Evolutionary conservation across 2,888 invertebrate genomes (phyloP).

Genomic region (Digitonthophagus gazella): DNA sequence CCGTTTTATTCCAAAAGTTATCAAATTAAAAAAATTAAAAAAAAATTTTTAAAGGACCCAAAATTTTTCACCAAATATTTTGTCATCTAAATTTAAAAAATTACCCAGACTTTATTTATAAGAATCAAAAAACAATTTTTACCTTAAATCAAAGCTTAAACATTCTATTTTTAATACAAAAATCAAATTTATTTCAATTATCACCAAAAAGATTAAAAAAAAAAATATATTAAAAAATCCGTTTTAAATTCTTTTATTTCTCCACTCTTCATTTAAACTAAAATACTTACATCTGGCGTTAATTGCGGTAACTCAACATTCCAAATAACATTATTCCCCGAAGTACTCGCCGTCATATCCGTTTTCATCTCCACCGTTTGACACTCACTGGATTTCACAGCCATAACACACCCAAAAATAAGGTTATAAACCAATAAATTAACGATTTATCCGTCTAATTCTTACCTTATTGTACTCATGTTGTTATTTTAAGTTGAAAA

Average conservation of each 20-base stretch:
- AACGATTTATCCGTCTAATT: not conserved
- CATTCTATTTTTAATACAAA: too few species aligned
- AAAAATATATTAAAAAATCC: not conserved
- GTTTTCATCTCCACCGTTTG: constrained; percentile 40
- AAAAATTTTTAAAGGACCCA: too few species aligned
- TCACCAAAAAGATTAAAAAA: too few species aligned
- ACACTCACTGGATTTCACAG: constrained; percentile 16
- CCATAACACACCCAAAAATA: constrained; percentile 3
- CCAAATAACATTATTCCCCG: constrained; percentile 43
- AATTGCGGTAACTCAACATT: constrained; percentile 41
- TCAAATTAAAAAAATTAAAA: too few species aligned
- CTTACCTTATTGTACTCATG: constrained; percentile 6
- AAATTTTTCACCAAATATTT: too few species aligned
- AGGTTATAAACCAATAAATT: not conserved
- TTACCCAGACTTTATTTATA: too few species aligned
- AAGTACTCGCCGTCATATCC: constrained; percentile 34
- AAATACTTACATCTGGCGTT: constrained; percentile 41
- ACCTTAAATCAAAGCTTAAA: too few species aligned
- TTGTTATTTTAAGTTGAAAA: not conserved
- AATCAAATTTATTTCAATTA: too few species aligned
- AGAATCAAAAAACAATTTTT: too few species aligned
- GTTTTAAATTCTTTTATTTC: not conserved
- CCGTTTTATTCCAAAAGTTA: too few species aligned
- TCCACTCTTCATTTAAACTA: not conserved
- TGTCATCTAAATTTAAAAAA: too few species aligned